phyloP scores from a whole-genome alignment of 2,797 vertebrate genomes.

The Atherinosoma microstoma region DNA sequence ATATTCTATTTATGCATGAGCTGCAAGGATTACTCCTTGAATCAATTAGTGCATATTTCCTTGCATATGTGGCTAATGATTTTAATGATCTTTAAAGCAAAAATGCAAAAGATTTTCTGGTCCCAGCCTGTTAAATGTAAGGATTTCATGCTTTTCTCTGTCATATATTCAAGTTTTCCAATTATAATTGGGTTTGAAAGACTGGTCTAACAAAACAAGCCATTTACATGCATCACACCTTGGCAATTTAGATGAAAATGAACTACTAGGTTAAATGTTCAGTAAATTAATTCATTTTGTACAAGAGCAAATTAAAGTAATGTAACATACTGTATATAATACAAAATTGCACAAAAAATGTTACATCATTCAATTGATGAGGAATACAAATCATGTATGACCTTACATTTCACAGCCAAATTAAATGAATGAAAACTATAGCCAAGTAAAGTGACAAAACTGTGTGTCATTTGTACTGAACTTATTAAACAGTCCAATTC shows the following conservation, averaged over 20 bases:
- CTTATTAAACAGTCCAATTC: slow-evolving; percentile 8
- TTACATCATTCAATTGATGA: not conserved
- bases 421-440: slow-evolving; percentile 1
- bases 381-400: not conserved
- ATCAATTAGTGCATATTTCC: slow-evolving; percentile 3
- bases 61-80: not conserved
- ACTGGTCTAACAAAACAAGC: slow-evolving; percentile 1
- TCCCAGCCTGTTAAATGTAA: not conserved
- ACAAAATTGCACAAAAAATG: not conserved
- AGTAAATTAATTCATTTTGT: not conserved
- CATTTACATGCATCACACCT: not conserved
- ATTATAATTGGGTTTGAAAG: not conserved
- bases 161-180: not conserved
- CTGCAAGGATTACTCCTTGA: not conserved
- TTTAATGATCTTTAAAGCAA: slow-evolving; percentile 4
- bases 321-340: not conserved
- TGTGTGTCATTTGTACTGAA: not conserved
- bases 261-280: not conserved
- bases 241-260: not conserved
- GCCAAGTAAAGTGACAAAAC: slow-evolving; percentile 6
- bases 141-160: slow-evolving; percentile 7
- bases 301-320: not conserved
- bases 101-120: not conserved
- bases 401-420: not conserved
- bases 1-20: slow-evolving; percentile 11